Evolutionary conservation across 2,888 invertebrate genomes (phyloP).

Genomic region (Steinernema hermaphroditum): DNA sequence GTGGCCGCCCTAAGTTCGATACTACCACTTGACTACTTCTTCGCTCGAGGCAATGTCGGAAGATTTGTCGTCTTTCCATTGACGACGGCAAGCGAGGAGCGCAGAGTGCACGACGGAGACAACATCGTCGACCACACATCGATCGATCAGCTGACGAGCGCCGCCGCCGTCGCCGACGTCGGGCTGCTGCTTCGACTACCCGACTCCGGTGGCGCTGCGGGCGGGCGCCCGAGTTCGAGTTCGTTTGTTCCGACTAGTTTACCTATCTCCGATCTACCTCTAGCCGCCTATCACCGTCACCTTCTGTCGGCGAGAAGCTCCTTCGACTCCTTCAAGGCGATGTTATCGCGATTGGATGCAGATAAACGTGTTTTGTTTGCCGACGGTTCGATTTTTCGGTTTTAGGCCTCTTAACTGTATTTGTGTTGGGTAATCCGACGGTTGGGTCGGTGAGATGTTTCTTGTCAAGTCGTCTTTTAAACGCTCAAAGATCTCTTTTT

Average conservation of each 20-base stretch:
- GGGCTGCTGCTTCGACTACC: neutral
- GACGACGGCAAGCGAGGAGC: neutral
- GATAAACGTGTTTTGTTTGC: neutral
- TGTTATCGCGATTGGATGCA: neutral
- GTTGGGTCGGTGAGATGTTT: too few relatives aligned
- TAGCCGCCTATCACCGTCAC: neutral
- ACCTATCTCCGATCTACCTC: neutral
- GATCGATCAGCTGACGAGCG: constrained; percentile 26
- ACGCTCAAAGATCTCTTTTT: too few relatives aligned
- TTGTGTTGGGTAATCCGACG: too few relatives aligned
- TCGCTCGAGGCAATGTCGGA: too few relatives aligned
- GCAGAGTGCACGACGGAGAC: constrained; percentile 5
- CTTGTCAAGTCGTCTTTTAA: too few relatives aligned
- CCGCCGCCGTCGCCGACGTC: neutral
- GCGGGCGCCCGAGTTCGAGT: neutral
- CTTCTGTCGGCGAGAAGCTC: too few relatives aligned
- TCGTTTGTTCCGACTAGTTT: constrained; percentile 2
- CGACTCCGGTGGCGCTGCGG: constrained; percentile 6
- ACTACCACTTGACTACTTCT: too few relatives aligned
- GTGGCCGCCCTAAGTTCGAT: too few relatives aligned
- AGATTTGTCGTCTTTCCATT: too few relatives aligned
- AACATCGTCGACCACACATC: constrained; percentile 5
- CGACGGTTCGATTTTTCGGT: neutral
- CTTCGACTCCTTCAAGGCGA: neutral
- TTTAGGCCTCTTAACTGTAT: too few relatives aligned